Conservation (phyloP, 2,797 vertebrate genomes). For the Lithobates pipiens region DNA sequence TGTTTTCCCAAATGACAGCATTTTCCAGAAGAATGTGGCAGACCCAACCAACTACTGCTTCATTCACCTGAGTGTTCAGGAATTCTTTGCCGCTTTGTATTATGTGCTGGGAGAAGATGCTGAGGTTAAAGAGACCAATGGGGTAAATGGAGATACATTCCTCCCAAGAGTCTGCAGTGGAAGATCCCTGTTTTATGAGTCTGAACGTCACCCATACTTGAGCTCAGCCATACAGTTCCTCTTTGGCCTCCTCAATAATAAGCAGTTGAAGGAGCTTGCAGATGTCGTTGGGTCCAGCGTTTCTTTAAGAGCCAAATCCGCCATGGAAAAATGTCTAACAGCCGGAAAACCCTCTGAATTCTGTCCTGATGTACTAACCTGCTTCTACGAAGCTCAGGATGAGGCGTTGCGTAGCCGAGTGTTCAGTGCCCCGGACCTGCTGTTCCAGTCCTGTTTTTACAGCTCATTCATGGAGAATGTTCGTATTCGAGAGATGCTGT, state of each 20-base stretch:
- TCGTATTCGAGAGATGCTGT: background rate
- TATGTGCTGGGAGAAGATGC: slow-evolving; percentile 56
- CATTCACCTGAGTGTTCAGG: slow-evolving; percentile 64
- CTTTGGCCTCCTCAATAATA: background rate
- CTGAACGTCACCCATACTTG: background rate
- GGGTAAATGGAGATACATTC: background rate
- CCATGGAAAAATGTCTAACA: background rate
- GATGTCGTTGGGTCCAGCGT: background rate
- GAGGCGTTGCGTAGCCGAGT: background rate
- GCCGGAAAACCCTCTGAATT: background rate
- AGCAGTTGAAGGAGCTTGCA: background rate
- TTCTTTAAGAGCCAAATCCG: background rate
- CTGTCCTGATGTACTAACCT: background rate
- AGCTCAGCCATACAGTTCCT: background rate
- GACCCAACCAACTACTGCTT: slow-evolving; percentile 63
- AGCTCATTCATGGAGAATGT: background rate
- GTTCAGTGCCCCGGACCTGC: background rate
- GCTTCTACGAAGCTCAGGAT: slow-evolving; percentile 7
- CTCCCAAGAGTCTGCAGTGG: background rate
- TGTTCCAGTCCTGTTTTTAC: background rate
- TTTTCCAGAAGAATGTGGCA: slow-evolving; percentile 63
- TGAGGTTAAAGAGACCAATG: background rate
- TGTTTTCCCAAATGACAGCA: slow-evolving; percentile 55
- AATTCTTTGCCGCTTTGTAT: slow-evolving; percentile 66
- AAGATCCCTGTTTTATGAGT: too few species aligned